Evolutionary conservation across 1,140 invertebrate species (phyloP), one percentile per base, ranked within the genome.

Genomic region (Zaprionus davidi): DNA sequence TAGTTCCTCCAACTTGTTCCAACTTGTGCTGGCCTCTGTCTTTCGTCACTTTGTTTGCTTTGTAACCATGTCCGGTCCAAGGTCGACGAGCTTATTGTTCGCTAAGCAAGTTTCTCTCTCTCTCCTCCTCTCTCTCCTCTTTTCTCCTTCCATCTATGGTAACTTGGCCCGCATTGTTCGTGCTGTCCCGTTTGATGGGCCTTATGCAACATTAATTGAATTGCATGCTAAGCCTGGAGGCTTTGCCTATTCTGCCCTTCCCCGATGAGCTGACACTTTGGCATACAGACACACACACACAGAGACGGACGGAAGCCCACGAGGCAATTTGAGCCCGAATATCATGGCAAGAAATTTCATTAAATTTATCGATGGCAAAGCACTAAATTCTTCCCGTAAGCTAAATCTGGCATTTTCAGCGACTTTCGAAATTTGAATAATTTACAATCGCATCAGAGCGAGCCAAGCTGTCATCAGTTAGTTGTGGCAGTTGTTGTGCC

Each of bases 191-290:
- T 31, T 51, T 60, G 59, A 71, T 71, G 77, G 73, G 80, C 78
- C 84, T 88, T 88, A 87, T 87, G 84, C 84, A 87, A 87, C 81
- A 81, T 87, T 87, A 87, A 87, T 87, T 87, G 84, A 87, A 87
- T 87, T 87, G 84, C 84, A 88, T 77, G 81, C 66, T 73, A 84
- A 87, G 84, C 84, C 68, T 59, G 20, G 56, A 71, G 76, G 81
- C 69, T 71, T 75, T 70, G 31, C 20, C 46, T 24, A 51, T 51
- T 24, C 7, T 13, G 44, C 46, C 17, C 34, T 34, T 59, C 64
- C 65, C 55, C 59, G 38, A 46, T 64, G 59, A 58, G 41, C 59
- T 60, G 71, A 74, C 71, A 74, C 71, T 70, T 71, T 57, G 49
- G 20, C 53, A 26, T 5, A 38, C 36, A 38, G 1, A 38, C 4